phyloP scores from a whole-genome alignment of 2,888 invertebrate species.

The Mesochorus sp. region DNA sequence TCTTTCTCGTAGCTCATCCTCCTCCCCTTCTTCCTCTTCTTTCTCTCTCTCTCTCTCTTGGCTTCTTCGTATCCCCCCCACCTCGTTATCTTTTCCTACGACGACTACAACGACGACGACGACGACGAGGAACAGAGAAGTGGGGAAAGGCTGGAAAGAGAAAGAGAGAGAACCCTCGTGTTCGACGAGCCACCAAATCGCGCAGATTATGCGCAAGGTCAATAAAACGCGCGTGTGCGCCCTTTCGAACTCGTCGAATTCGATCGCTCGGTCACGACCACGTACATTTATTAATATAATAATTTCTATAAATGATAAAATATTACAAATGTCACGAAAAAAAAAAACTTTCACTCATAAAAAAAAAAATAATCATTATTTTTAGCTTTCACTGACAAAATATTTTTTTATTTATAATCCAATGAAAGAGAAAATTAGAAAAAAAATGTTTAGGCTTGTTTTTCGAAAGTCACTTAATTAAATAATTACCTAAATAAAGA shows the following conservation, averaged over 20 bases:
- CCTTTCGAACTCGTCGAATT: constrained; percentile 32
- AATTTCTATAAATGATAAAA: no score
- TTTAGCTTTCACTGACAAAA: no score
- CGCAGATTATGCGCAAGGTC: constrained; percentile 66
- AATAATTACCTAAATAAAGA: no score
- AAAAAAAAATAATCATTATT: no score
- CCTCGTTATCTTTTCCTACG: constrained; percentile 33
- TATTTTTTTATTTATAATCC: no score
- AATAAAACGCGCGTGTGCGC: constrained; percentile 60
- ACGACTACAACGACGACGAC: constrained; percentile 20
- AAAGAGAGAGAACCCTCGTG: constrained; percentile 21
- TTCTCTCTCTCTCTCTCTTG: background rate
- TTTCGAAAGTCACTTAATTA: no score
- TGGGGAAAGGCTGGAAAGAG: background rate
- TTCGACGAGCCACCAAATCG: constrained; percentile 55
- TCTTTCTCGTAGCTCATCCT: constrained; percentile 30
- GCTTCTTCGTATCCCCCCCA: constrained; percentile 12
- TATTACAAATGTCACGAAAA: no score
- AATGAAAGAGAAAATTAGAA: no score
- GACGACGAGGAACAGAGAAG: constrained; percentile 22
- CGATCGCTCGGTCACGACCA: background rate
- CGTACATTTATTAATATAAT: no score
- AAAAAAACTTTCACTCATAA: no score
- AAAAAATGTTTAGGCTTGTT: no score
- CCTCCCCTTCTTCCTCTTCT: background rate